Percentiles rank a stretch among this genome's conserved stretches.
phyloP scores from a whole-genome alignment of 2,797 vertebrate species.

The Sebastes miniatus region DNA sequence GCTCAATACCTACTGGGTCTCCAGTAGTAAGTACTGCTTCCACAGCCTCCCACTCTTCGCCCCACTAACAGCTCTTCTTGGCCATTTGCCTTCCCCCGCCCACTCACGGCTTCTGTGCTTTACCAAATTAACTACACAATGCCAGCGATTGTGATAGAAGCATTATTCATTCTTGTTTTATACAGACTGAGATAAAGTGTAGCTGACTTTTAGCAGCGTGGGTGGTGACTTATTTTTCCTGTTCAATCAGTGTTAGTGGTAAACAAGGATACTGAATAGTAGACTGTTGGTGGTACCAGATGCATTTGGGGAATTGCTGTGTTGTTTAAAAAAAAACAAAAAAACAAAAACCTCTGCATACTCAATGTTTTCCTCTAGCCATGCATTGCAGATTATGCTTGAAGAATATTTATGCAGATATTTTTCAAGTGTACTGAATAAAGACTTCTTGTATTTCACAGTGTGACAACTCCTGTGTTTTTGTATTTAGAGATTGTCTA shows the following conservation, averaged over 20 bases:
- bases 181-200: background rate
- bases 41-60: constrained; percentile 32
- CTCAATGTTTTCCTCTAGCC: background rate
- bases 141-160: background rate
- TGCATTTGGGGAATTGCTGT: background rate
- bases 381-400: background rate
- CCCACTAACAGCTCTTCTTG: constrained; percentile 26
- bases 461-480: background rate
- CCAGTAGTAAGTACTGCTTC: constrained; percentile 13
- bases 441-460: background rate
- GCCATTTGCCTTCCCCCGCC: constrained; percentile 14
- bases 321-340: background rate
- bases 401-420: background rate
- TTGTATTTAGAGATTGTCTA: background rate
- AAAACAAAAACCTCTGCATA: background rate
- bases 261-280: background rate
- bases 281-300: background rate
- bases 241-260: background rate
- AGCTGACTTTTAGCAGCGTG: background rate
- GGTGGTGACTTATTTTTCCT: background rate
- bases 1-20: constrained; percentile 10
- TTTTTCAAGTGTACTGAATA: background rate
- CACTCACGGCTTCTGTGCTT: constrained; percentile 6
- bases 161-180: constrained; percentile 1
- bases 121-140: background rate